Evolutionary conservation across 2,888 invertebrate species (phyloP), one percentile per base, ranked within the genome.

Genomic region (Clitarchus hookeri): DNA sequence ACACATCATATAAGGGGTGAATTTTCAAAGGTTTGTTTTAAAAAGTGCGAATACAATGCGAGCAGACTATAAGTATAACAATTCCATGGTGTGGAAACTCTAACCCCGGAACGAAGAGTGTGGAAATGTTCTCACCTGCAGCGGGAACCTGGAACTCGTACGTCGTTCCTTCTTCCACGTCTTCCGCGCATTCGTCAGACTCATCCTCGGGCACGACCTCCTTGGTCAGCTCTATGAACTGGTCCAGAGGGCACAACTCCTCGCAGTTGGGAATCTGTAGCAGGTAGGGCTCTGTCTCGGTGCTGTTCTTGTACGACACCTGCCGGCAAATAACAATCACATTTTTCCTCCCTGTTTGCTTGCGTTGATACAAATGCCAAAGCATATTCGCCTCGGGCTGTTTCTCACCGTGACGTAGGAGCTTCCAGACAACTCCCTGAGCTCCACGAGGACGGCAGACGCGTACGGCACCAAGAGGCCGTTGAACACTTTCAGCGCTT

Each of bases 291-390:
- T 82, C 82, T 19, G 44, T 27, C 82, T 82, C 82, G 82, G 82
- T 82, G 82, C 82, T 82, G 82, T 82, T 82, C 82, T 82, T 82
- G 82, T 82, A 82, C 27, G 82, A 82, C 82, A 82, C 82, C 82
- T 82, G 82, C 82, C 27, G n/a, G n/a, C 8, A 65, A 19, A 48
- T 16, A 11, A 65, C 2, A 2, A 65, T 8, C 65, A 12, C 65
- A 65, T 65, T n/a, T 4, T 19, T n/a, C 65, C n/a, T 65, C 19
- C 11, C n/a, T 23, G 23, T 65, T 23, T 23, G n/a, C 65, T 65
- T n/a, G n/a, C 6, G 13, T 19, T 53, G 53, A n/a, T 65, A 19
- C 0, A 6, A 8, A 65, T 48, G 3, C n/a, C n/a, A 65, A 8
- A 65, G 65, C 6, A 23, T 9, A 65, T 9, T 23, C 19, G 23